Conservation (phyloP, 1,140 invertebrate genomes). For the Samia ricini region DNA sequence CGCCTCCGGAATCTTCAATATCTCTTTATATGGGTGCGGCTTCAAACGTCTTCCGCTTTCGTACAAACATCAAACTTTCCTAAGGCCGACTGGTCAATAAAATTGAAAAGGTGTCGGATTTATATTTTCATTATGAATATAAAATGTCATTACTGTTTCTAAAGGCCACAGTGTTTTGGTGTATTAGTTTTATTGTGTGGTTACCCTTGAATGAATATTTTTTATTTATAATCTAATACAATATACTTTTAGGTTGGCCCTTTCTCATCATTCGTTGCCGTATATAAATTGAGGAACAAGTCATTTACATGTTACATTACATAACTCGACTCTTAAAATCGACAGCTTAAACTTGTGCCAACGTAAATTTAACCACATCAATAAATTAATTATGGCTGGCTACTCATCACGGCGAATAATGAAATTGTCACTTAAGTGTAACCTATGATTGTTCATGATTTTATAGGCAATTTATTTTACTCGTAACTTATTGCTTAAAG, state of each 20-base stretch:
- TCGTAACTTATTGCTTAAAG: conserved; percentile 57
- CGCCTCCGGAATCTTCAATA: conserved; percentile 52
- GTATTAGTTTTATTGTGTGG: conserved; percentile 67
- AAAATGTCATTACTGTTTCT: conserved; percentile 50
- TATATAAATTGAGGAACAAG: conserved; percentile 3
- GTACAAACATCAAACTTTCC: conserved; percentile 56
- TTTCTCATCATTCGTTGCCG: conserved; percentile 17
- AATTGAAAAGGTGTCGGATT: conserved; percentile 60
- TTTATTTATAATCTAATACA: conserved; percentile 30
- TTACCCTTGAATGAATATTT: conserved; percentile 64
- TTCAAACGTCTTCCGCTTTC: conserved; percentile 66
- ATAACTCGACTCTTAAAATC: neutral
- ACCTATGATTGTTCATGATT: conserved; percentile 54
- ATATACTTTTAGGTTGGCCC: conserved; percentile 29
- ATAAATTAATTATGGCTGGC: conserved; percentile 50
- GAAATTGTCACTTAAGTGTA: conserved; percentile 49
- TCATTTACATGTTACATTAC: too few relatives aligned
- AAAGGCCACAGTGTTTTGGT: conserved; percentile 59
- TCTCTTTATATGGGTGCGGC: conserved; percentile 36
- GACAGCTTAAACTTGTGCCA: conserved; percentile 8
- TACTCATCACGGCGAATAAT: conserved; percentile 31
- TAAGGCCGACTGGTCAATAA: conserved; percentile 68
- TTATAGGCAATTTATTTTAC: conserved; percentile 57
- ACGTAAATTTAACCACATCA: conserved; percentile 45
- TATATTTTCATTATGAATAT: conserved; percentile 52